Evolutionary conservation across 2,797 vertebrate genomes (phyloP), one percentile per base, ranked within the genome.

Genomic region (Platalea minor): DNA sequence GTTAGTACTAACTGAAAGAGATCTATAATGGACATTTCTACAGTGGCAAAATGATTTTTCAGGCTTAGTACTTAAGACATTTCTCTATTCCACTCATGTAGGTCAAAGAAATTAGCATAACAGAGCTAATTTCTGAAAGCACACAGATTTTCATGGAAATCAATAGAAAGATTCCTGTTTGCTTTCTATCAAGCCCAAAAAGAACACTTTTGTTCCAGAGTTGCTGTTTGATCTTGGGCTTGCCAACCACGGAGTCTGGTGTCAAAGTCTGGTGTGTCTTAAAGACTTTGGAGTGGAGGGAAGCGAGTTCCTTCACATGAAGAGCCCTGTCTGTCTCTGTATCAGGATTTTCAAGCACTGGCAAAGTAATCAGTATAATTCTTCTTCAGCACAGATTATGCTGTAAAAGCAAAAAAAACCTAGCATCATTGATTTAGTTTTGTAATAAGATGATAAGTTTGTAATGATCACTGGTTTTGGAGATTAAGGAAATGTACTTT

Each of bases 401-500:
- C 97, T 94, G 96, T 93, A 93, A 96, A 96, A 90, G 89, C 50
- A 83, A 83, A 94, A 85, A 91, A 97, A 96, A 75, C 12, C 57
- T 37, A 68, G 46, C 83, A 54, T 50, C 89, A 97, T 97, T 96
- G 97, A 98, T 98, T 87, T 87, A 88, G 85, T 51, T 84, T 97
- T 93, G 94, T 96, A 97, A 97, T 96, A 95, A 94, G 94, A 92
- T 97, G 93, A 95, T 92, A 96, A 80, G 68, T 93, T 95, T 69
- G 80, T 93, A 97, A 96, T 96, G 96, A 97, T 97, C 92, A 57
- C 69, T 4, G 3, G 72, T 90, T 96, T 84, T 33, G 9, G 94
- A 96, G 87, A 89, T 96, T 89, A 96, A 91, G 90, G 96, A 95
- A 97, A 96, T 86, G 85, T 74, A 80, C 96, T 97, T 96, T 91